phyloP scores from a whole-genome alignment of 2,113 vertebrate genomes.

The Macaca mulatta region DNA sequence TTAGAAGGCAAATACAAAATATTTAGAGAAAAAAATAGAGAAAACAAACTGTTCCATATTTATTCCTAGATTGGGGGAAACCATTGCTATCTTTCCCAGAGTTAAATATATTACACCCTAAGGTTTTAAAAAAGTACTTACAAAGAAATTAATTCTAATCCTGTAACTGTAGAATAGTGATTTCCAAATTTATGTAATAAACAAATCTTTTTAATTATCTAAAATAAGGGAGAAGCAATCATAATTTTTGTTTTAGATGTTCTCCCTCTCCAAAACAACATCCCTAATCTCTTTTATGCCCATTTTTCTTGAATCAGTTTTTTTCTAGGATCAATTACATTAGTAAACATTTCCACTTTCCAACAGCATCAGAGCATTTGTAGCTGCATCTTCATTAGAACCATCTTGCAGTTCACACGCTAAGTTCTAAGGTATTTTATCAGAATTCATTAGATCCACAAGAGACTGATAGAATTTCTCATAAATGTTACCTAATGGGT shows the following conservation, averaged over 20 bases:
- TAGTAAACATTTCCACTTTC: not conserved
- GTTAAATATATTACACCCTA: not conserved
- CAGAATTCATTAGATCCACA: not conserved
- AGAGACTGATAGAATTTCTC: conserved; percentile 13
- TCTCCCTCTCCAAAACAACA: conserved; percentile 17
- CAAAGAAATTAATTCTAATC: conserved; percentile 24
- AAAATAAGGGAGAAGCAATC: conserved; percentile 1
- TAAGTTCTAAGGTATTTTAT: not conserved
- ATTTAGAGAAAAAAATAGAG: not conserved
- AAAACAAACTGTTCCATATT: not conserved
- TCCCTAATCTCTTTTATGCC: not conserved
- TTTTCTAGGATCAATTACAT: not conserved
- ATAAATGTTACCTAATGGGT: not conserved
- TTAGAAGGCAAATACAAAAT: conserved; percentile 20
- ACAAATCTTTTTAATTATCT: not conserved
- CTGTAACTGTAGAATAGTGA: not conserved
- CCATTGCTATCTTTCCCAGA: not conserved
- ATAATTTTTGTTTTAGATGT: conserved; percentile 31
- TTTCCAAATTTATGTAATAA: conserved; percentile 37
- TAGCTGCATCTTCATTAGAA: conserved; percentile 3
- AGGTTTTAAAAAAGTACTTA: not conserved
- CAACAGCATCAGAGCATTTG: not conserved
- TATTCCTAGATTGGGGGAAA: not conserved
- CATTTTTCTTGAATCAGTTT: not conserved
- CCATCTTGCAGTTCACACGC: not conserved